phyloP scores from a whole-genome alignment of 2,113 vertebrate genomes.

The Marmota flaviventris region DNA sequence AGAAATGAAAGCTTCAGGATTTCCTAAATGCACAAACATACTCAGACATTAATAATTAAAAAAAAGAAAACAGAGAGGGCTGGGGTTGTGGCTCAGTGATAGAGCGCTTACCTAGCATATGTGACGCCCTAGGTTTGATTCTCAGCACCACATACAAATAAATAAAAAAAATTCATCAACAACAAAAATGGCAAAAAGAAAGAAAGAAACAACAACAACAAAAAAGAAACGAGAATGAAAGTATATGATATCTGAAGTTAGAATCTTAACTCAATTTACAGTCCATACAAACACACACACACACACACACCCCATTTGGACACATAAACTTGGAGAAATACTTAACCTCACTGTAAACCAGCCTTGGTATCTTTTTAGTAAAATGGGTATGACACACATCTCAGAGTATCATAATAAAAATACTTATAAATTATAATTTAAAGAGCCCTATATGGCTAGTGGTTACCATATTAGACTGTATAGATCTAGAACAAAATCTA shows the following conservation, averaged over 20 bases:
- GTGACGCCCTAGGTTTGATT: too few species aligned
- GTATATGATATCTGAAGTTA: not conserved
- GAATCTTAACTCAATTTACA: not conserved
- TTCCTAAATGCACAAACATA: constrained; percentile 36
- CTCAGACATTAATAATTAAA: not conserved
- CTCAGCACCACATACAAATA: too few species aligned
- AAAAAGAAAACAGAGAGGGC: too few species aligned
- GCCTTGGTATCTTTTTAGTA: not conserved
- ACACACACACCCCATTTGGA: not conserved
- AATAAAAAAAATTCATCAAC: too few species aligned
- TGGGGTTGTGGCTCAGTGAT: too few species aligned
- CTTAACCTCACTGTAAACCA: not conserved
- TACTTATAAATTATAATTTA: constrained; percentile 41
- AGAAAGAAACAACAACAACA: too few species aligned
- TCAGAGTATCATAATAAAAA: not conserved
- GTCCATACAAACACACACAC: not conserved
- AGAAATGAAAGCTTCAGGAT: constrained; percentile 25
- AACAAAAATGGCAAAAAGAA: too few species aligned
- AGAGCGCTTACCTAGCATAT: too few species aligned
- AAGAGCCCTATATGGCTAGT: constrained; percentile 13
- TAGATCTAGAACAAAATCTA: constrained; percentile 44
- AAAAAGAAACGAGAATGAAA: not conserved
- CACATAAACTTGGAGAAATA: not conserved
- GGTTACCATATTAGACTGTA: not conserved
- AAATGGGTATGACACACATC: not conserved